phyloP scores from a whole-genome alignment of 2,888 invertebrate species.

The Drosophila monieri region DNA sequence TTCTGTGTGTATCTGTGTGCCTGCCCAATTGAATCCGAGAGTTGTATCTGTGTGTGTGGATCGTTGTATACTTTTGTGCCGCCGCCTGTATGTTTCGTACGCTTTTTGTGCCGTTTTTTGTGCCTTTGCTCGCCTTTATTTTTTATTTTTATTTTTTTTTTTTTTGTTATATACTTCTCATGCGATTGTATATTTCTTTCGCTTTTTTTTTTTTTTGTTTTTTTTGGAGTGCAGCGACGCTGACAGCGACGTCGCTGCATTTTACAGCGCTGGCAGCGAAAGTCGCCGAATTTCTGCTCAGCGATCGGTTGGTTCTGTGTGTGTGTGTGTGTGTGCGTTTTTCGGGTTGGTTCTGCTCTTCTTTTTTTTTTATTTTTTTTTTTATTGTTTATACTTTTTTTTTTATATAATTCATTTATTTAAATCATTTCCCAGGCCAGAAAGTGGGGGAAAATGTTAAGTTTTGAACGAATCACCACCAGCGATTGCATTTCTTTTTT shows the following conservation, averaged over 20 bases:
- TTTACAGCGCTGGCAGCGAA: conserved; percentile 28
- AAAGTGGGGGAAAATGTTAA: conserved; percentile 47
- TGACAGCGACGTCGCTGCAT: conserved; percentile 41
- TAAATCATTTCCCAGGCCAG: conserved; percentile 25
- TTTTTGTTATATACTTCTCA: conserved; percentile 46
- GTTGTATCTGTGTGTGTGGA: conserved; percentile 39
- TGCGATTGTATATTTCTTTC: conserved; percentile 16
- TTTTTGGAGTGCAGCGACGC: conserved; percentile 33
- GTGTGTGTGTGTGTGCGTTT: conserved; percentile 24
- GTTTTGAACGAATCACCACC: conserved; percentile 7
- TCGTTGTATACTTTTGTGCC: conserved; percentile 21
- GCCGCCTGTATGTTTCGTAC: conserved; percentile 48
- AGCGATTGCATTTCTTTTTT: conserved; percentile 14
- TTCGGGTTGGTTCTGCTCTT: conserved; percentile 13
- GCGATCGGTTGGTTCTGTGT: conserved; percentile 6
- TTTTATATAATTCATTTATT: too few species aligned
- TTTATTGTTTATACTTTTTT: background rate
- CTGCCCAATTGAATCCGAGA: conserved; percentile 83
- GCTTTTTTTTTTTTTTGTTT: too few species aligned
- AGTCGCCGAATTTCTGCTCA: conserved; percentile 10
- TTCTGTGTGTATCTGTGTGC: conserved; percentile 47
- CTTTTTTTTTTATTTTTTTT: background rate
- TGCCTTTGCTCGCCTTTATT: conserved; percentile 39
- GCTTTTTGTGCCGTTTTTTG: conserved; percentile 36
- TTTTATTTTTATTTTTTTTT: conserved; percentile 21